Conservation (phyloP, 2,797 vertebrate species). For the Peromyscus nudipes region DNA sequence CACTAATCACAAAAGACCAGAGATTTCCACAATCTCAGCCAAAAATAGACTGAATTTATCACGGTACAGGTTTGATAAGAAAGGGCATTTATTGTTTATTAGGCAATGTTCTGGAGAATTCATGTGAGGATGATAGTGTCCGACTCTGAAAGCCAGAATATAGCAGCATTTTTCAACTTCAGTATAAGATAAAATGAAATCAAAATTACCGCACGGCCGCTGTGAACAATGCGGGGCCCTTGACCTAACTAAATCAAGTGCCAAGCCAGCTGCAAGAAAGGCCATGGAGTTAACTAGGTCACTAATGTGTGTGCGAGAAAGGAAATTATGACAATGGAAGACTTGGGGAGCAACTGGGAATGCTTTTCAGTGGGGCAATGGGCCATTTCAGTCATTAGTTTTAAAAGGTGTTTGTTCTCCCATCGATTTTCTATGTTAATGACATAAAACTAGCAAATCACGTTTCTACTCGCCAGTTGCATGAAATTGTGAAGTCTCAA, state of each 20-base stretch:
- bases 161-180: conserved; percentile 75
- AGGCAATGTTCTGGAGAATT: conserved; percentile 73
- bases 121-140: conserved; percentile 47
- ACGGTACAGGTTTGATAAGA: conserved; percentile 72
- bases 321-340: conserved; percentile 39
- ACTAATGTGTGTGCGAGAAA: conserved; percentile 47
- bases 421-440: conserved; percentile 60
- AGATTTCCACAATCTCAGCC: conserved; percentile 71
- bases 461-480: conserved; percentile 48
- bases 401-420: conserved; percentile 46
- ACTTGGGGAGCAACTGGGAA: conserved; percentile 50
- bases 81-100: conserved; percentile 78
- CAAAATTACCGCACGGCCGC: conserved; percentile 69
- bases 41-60: conserved; percentile 73
- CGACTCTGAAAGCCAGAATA: conserved; percentile 52
- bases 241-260: conserved; percentile 79
- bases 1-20: conserved; percentile 68
- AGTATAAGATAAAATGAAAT: conserved; percentile 66
- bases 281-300: conserved; percentile 68
- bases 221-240: conserved; percentile 61
- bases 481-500: conserved; percentile 46
- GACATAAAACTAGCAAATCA: conserved; percentile 68
- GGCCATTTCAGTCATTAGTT: background rate
- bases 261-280: background rate
- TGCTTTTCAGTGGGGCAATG: conserved; percentile 65